These are phyloP conservation scores for Heteropelma amictum DNA, from an alignment of 2,888 invertebrate genomes.

Conservation along the genomic window DNA sequence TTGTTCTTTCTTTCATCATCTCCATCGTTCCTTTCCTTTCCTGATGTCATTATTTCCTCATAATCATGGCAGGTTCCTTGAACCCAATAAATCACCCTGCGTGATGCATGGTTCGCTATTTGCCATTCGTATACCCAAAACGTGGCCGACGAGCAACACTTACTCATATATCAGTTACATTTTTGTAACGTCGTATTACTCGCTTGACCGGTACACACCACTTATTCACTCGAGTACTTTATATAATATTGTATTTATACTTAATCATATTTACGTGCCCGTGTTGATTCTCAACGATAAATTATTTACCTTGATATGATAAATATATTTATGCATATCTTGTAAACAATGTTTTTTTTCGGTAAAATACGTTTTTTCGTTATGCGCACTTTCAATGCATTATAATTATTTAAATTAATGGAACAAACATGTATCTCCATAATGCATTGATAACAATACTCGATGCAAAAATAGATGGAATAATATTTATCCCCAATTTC, in stretches of 20 bases:
- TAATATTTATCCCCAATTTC: too few species aligned
- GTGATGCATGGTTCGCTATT: conserved; percentile 42
- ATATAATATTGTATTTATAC: background rate
- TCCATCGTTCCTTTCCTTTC: background rate
- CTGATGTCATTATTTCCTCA: background rate
- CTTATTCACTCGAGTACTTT: background rate
- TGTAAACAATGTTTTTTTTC: too few species aligned
- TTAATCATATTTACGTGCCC: background rate
- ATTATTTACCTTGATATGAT: background rate
- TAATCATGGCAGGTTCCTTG: conserved; percentile 43
- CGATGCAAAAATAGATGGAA: too few species aligned
- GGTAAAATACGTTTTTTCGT: too few species aligned
- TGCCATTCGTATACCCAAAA: conserved; percentile 35
- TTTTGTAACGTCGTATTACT: conserved; percentile 42
- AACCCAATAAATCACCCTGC: conserved; percentile 46
- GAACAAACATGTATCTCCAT: too few species aligned
- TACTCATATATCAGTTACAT: conserved; percentile 41
- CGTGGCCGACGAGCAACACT: conserved; percentile 14
- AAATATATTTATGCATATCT: too few species aligned
- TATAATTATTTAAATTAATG: too few species aligned
- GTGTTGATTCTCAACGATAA: background rate
- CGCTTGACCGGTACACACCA: conserved; percentile 39
- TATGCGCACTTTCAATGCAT: too few species aligned
- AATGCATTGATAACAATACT: too few species aligned
- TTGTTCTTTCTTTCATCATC: conserved; percentile 11